Evolutionary conservation across 2,113 vertebrate genomes (phyloP).

Genomic region (Gymnorhina tibicen): DNA sequence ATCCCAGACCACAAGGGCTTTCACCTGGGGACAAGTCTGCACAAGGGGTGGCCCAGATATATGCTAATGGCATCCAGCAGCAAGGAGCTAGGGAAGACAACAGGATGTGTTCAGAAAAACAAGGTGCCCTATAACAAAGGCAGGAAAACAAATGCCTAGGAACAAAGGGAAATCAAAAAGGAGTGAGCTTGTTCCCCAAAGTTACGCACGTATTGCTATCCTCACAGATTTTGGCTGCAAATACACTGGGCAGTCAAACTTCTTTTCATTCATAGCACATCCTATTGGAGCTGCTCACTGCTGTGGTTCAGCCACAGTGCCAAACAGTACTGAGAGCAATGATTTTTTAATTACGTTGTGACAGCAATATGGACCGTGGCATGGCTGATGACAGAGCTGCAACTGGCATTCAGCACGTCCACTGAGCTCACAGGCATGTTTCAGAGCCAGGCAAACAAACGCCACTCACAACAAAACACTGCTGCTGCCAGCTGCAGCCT

Average conservation of each 20-base stretch:
- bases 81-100: slow-evolving; percentile 10
- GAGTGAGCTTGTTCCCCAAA: neutral
- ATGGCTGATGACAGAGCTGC: neutral
- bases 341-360: slow-evolving; percentile 30
- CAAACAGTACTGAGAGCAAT: neutral
- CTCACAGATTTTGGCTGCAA: neutral
- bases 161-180: slow-evolving; percentile 30
- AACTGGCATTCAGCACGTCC: neutral
- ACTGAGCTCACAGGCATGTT: neutral
- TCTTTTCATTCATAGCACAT: neutral
- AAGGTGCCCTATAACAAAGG: neutral
- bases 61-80: slow-evolving; percentile 64
- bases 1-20: slow-evolving; percentile 66
- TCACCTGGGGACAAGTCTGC: slow-evolving; percentile 67
- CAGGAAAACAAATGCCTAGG: slow-evolving; percentile 14
- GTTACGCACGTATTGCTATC: neutral
- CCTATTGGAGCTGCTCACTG: neutral
- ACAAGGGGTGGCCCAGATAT: slow-evolving; percentile 69
- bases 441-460: neutral
- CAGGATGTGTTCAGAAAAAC: neutral
- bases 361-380: neutral
- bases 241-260: neutral
- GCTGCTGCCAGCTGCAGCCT: neutral
- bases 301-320: neutral
- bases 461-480: neutral